Conservation (phyloP, 2,797 vertebrate genomes). For the Rhyacichthys aspro region DNA sequence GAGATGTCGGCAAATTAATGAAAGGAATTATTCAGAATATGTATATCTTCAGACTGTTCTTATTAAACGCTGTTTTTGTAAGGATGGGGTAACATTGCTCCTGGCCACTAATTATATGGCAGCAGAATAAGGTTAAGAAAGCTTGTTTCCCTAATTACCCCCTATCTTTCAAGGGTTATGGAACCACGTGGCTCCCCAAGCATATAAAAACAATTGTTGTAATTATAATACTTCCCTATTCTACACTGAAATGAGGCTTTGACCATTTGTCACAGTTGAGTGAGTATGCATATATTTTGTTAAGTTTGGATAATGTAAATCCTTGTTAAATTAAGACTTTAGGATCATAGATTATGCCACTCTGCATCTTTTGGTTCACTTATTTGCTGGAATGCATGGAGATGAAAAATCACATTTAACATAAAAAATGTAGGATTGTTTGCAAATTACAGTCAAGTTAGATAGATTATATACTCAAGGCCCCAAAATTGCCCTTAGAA, state of each 20-base stretch:
- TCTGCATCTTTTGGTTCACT: conserved; percentile 37
- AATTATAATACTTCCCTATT: conserved; percentile 34
- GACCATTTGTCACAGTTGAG: conserved; percentile 41
- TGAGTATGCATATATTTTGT: conserved; percentile 36
- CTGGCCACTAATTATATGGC: conserved; percentile 81
- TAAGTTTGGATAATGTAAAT: conserved; percentile 48
- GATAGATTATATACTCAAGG: conserved; percentile 18
- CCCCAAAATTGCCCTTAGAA: conserved; percentile 16
- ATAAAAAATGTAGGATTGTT: conserved; percentile 27
- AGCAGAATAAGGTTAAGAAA: conserved; percentile 79
- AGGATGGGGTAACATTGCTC: conserved; percentile 83
- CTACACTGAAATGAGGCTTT: conserved; percentile 8
- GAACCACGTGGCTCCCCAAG: conserved; percentile 63
- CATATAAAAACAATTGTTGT: conserved; percentile 29
- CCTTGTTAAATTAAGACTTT: conserved; percentile 34
- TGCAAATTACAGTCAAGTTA: conserved; percentile 20
- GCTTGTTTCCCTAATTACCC: conserved; percentile 78
- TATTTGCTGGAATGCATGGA: conserved; percentile 26
- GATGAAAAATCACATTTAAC: conserved; percentile 29
- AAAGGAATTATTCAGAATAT: conserved; percentile 87
- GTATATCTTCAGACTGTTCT: conserved; percentile 81
- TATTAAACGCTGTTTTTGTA: conserved; percentile 86
- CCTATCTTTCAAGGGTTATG: conserved; percentile 69
- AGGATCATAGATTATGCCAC: conserved; percentile 54
- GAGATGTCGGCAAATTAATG: conserved; percentile 84